Evolutionary conservation across 2,888 invertebrate genomes (phyloP).

Genomic region (Acronicta alni): DNA sequence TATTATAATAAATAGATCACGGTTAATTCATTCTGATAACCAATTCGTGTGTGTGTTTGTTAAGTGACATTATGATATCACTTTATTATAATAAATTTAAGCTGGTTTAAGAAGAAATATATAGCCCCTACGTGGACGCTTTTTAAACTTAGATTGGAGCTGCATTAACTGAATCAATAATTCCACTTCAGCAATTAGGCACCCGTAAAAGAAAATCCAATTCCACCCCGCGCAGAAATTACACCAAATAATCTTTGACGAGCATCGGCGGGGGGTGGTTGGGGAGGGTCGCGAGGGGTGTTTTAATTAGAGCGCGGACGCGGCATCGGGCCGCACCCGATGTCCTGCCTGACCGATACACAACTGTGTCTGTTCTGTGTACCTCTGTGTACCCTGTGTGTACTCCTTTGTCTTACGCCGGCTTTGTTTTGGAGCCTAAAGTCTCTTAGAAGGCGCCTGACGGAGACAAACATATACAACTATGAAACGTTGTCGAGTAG

Average conservation of each 20-base stretch:
- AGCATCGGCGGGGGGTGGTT: slow-evolving; percentile 55
- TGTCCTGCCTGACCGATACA: slow-evolving; percentile 63
- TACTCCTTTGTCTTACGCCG: slow-evolving; percentile 55
- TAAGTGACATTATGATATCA: background rate
- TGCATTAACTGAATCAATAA: slow-evolving; percentile 41
- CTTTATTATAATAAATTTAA: too few species aligned
- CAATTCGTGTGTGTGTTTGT: background rate
- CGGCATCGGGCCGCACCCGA: slow-evolving; percentile 70
- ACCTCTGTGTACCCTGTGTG: slow-evolving; percentile 51
- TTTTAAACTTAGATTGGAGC: slow-evolving; percentile 18
- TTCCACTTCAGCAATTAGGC: slow-evolving; percentile 43
- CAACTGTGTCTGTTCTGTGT: slow-evolving; percentile 60
- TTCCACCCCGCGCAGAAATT: slow-evolving; percentile 46
- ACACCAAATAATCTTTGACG: slow-evolving; percentile 68
- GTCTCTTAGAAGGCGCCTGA: slow-evolving; percentile 45
- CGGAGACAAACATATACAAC: slow-evolving; percentile 39
- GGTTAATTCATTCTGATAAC: background rate
- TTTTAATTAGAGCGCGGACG: slow-evolving; percentile 86
- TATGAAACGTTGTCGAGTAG: slow-evolving; percentile 29
- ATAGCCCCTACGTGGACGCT: too few species aligned
- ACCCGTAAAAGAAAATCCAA: slow-evolving; percentile 50
- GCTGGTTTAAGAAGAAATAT: too few species aligned
- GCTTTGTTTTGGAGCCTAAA: slow-evolving; percentile 59
- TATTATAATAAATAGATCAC: background rate
- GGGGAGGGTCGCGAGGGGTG: slow-evolving; percentile 68